Percentiles rank a stretch among this genome's conserved stretches.
Evolutionary conservation across 2,888 invertebrate species (phyloP).

Genomic region (Polymixis lichenea): DNA sequence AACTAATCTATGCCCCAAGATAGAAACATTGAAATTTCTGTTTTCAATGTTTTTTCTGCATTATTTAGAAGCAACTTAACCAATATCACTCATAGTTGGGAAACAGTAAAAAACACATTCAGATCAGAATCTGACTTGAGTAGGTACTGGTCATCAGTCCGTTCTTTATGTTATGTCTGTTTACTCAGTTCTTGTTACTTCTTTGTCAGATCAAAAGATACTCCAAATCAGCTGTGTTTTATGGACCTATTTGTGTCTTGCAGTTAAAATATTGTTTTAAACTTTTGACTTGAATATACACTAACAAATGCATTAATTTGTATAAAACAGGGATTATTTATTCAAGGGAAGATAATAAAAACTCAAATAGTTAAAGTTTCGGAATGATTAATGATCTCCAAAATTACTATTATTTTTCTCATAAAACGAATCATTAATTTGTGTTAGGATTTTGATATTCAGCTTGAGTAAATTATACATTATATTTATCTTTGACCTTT

Average conservation of each 20-base stretch:
- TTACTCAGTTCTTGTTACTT: no score
- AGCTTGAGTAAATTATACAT: neutral
- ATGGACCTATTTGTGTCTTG: neutral
- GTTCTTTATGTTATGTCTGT: no score
- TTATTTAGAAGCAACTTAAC: neutral
- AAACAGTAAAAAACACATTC: neutral
- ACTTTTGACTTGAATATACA: neutral
- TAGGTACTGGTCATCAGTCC: neutral
- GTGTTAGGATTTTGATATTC: neutral
- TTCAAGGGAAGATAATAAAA: neutral
- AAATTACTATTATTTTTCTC: neutral
- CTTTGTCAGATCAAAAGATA: neutral
- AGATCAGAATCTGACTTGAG: neutral
- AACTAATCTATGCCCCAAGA: no score
- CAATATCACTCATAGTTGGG: neutral
- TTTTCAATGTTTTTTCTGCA: neutral
- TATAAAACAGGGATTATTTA: neutral
- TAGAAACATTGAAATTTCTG: neutral
- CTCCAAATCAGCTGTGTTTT: neutral
- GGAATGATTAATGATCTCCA: neutral
- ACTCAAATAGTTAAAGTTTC: neutral
- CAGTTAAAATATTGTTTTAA: neutral
- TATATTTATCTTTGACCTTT: constrained; percentile 9
- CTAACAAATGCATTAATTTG: neutral
- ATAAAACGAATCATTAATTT: neutral